phyloP scores from a whole-genome alignment of 2,113 vertebrate species.

The Speoplatyrhinus poulsoni region DNA sequence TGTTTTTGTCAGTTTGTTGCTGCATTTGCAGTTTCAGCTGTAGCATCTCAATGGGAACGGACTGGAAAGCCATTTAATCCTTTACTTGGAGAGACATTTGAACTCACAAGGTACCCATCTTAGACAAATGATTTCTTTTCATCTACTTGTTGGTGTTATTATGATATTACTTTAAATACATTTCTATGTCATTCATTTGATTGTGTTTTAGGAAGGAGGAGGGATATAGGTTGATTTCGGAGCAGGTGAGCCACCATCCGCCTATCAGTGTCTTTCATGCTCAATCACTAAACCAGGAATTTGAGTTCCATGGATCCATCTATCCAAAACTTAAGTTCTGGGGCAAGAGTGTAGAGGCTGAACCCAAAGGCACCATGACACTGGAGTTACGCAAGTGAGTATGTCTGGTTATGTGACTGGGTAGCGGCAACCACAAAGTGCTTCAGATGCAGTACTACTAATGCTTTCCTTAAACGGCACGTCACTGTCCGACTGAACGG shows the following conservation, averaged over 20 bases:
- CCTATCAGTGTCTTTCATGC: conserved; percentile 93
- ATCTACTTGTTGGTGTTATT: neutral
- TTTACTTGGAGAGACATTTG: conserved; percentile 92
- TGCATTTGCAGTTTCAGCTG: conserved; percentile 93
- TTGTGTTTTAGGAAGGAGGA: conserved; percentile 84
- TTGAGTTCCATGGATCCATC: conserved; percentile 93
- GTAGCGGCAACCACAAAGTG: too few species aligned
- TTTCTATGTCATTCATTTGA: neutral
- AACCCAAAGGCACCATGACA: conserved; percentile 93
- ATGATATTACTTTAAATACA: neutral
- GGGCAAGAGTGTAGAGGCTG: conserved; percentile 97
- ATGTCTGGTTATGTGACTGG: neutral
- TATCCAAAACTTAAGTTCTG: conserved; percentile 98
- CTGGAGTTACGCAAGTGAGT: conserved; percentile 91
- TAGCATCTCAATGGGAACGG: conserved; percentile 97
- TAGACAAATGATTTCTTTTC: too few species aligned
- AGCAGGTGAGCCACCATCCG: conserved; percentile 97
- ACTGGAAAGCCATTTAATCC: conserved; percentile 98
- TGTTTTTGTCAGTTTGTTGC: conserved; percentile 82
- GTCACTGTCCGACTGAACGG: too few species aligned
- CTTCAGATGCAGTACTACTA: too few species aligned
- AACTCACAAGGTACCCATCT: conserved; percentile 82
- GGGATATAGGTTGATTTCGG: conserved; percentile 91
- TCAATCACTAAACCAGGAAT: conserved; percentile 89
- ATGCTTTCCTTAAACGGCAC: too few species aligned